Percentiles rank a stretch among this genome's conserved stretches.
Conservation (phyloP, 1,140 invertebrate genomes). For the Mycetomoellerius zeteki region DNA sequence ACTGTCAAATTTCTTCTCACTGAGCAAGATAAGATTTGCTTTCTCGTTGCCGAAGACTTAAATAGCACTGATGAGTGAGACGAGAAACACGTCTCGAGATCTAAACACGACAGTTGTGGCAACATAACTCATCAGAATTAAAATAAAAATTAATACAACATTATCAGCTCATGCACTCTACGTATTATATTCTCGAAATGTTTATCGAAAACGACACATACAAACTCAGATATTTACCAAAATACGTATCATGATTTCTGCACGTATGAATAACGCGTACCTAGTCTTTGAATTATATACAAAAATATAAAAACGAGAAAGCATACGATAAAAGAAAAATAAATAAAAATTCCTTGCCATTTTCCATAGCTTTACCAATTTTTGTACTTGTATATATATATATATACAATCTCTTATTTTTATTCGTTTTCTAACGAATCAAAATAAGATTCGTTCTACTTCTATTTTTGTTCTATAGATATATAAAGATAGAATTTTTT, state of each 20-base stretch:
- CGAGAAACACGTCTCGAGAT: neutral
- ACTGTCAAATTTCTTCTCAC: slow-evolving; percentile 46
- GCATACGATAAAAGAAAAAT: neutral
- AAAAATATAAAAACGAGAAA: neutral
- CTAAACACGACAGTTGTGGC: neutral
- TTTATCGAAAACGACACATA: neutral
- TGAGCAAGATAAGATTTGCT: slow-evolving; percentile 54
- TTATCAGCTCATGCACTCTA: neutral
- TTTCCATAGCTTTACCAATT: neutral
- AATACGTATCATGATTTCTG: neutral
- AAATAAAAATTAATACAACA: slow-evolving; percentile 19
- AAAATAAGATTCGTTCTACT: too few relatives aligned
- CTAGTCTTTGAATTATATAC: neutral
- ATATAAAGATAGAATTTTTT: neutral
- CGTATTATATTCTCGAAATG: neutral
- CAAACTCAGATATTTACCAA: neutral
- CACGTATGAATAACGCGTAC: neutral
- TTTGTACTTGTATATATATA: neutral
- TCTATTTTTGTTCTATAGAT: neutral
- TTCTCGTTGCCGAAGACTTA: slow-evolving; percentile 77
- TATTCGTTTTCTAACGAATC: too few relatives aligned
- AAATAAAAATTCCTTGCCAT: neutral
- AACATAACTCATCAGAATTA: neutral
- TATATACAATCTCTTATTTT: neutral
- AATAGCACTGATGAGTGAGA: neutral